phyloP scores from a whole-genome alignment of 2,888 invertebrate genomes.

The Morpho helenor region DNA sequence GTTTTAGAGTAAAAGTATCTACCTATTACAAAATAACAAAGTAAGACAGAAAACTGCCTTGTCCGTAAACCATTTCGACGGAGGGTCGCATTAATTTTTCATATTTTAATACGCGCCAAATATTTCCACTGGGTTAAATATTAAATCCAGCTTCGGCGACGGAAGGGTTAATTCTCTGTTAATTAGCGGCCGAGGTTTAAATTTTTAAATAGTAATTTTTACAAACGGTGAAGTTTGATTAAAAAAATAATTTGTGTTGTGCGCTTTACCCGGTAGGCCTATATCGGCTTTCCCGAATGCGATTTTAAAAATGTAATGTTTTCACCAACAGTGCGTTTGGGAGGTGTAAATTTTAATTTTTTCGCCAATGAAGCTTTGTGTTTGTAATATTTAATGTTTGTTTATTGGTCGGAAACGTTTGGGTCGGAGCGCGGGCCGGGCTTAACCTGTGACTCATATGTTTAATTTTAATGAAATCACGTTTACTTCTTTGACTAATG shows the following conservation, averaged over 20 bases:
- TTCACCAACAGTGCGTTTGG: conserved; percentile 56
- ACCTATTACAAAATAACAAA: conserved; percentile 1
- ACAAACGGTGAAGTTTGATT: conserved; percentile 79
- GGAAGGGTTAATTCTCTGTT: conserved; percentile 79
- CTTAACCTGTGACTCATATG: conserved; percentile 45
- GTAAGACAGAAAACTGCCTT: conserved; percentile 9
- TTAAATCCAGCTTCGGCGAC: conserved; percentile 71
- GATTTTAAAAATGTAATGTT: conserved; percentile 75
- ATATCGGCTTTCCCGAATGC: conserved; percentile 59
- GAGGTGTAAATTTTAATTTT: conserved; percentile 67
- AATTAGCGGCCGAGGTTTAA: conserved; percentile 71
- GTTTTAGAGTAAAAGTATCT: not conserved
- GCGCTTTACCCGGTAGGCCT: conserved; percentile 66
- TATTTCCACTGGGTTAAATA: conserved; percentile 75
- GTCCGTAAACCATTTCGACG: conserved; percentile 20
- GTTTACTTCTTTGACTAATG: conserved; percentile 28
- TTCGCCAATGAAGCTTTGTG: conserved; percentile 62
- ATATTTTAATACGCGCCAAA: conserved; percentile 78
- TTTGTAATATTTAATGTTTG: conserved; percentile 65
- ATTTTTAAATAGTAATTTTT: conserved; percentile 80
- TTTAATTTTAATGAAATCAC: conserved; percentile 53
- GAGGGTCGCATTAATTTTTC: conserved; percentile 70
- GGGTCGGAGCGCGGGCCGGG: conserved; percentile 28
- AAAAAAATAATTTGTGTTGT: conserved; percentile 61
- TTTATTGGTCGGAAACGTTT: conserved; percentile 60